Percentiles rank a stretch among this genome's conserved stretches.
These are phyloP conservation scores for Taxidea taxus DNA, from an alignment of 2,113 vertebrate genomes.

Conservation along the genomic window DNA sequence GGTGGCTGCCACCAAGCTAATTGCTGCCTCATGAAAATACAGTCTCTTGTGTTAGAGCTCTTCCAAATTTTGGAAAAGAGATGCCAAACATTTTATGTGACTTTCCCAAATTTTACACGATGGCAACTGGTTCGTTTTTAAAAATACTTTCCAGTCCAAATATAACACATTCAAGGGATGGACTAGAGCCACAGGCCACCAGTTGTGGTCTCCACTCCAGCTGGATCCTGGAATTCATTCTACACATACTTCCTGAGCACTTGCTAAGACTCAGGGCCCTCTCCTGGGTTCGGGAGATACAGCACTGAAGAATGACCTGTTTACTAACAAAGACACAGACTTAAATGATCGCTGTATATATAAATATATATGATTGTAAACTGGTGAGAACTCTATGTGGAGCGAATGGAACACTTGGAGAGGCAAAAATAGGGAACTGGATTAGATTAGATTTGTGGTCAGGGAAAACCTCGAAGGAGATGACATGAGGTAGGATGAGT, in stretches of 20 bases:
- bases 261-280: neutral
- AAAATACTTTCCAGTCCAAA: constrained; percentile 13
- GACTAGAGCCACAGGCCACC: neutral
- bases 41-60: neutral
- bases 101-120: neutral
- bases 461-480: neutral
- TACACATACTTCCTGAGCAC: neutral
- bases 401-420: neutral
- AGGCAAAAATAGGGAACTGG: neutral
- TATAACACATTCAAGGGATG: neutral
- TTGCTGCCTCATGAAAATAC: neutral
- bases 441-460: neutral
- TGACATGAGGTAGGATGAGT: neutral
- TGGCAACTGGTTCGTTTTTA: neutral
- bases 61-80: neutral
- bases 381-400: neutral
- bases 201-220: neutral
- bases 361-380: neutral
- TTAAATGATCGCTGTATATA: neutral
- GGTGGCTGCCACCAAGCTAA: neutral
- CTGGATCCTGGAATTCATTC: neutral
- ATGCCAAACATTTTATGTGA: constrained; percentile 32
- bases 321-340: neutral
- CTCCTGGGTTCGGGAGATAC: neutral
- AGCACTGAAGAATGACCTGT: neutral